Evolutionary conservation across 35 echinoderm and acorn worm species (phyloP).

Genomic region (Lytechinus variegatus): DNA sequence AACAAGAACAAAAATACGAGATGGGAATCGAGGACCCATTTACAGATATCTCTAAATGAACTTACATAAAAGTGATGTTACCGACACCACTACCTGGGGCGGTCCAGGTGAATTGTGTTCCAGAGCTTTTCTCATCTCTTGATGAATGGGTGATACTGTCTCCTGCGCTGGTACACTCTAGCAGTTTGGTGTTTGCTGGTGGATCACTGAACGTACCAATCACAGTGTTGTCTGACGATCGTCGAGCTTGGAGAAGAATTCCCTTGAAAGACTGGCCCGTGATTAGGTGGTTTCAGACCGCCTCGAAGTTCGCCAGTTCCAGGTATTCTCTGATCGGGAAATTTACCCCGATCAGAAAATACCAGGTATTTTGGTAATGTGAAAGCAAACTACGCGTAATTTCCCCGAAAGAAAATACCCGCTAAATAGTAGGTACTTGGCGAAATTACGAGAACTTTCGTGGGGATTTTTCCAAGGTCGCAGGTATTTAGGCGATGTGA

Average conservation of each 20-base stretch:
- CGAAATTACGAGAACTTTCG: too few relatives aligned
- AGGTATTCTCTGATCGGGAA: too few relatives aligned
- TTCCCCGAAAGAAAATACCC: too few relatives aligned
- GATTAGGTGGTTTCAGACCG: too few relatives aligned
- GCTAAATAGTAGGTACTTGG: too few relatives aligned
- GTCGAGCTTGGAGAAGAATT: slow-evolving; percentile 45
- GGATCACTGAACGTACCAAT: slow-evolving; percentile 34
- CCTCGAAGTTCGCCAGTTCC: too few relatives aligned
- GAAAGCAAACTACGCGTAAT: too few relatives aligned
- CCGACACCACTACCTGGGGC: slow-evolving; percentile 25
- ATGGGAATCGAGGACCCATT: too few relatives aligned
- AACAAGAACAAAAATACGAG: background rate
- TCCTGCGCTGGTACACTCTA: background rate
- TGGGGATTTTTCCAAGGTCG: too few relatives aligned
- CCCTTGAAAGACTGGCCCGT: slow-evolving; percentile 32
- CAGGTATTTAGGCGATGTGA: too few relatives aligned
- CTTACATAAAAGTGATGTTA: slow-evolving; percentile 34
- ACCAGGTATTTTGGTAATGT: too few relatives aligned
- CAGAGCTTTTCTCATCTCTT: background rate
- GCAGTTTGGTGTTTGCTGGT: slow-evolving; percentile 22
- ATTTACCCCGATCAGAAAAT: too few relatives aligned
- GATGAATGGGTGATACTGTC: slow-evolving; percentile 54
- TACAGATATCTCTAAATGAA: background rate
- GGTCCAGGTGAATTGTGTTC: slow-evolving; percentile 51
- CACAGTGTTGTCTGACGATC: background rate